phyloP scores from a whole-genome alignment of 2,888 invertebrate species.

The Lobophora halterata region DNA sequence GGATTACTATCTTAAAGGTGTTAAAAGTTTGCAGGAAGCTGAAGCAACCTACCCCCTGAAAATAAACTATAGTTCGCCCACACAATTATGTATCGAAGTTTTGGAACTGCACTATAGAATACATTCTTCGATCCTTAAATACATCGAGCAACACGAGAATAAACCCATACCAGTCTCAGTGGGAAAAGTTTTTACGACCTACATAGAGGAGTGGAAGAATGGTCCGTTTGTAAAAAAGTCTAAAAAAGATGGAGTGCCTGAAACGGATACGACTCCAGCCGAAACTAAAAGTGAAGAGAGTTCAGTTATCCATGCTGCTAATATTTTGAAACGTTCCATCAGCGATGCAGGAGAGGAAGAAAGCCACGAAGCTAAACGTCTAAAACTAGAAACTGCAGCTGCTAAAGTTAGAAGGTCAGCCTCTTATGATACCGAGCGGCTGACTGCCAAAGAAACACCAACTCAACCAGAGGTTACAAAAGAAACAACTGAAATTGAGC shows the following conservation, averaged over 20 bases:
- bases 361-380: constrained; percentile 60
- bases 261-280: constrained; percentile 36
- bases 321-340: constrained; percentile 71
- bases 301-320: constrained; percentile 67
- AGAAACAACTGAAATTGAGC: constrained; percentile 28
- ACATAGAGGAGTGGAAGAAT: constrained; percentile 73
- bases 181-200: constrained; percentile 81
- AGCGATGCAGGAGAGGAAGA: constrained; percentile 73
- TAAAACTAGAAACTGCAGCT: constrained; percentile 66
- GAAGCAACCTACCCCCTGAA: constrained; percentile 92
- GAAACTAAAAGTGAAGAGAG: constrained; percentile 50
- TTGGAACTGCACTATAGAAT: constrained; percentile 92
- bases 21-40: constrained; percentile 87
- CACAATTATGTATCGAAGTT: constrained; percentile 92
- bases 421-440: constrained; percentile 68
- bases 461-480: constrained; percentile 30
- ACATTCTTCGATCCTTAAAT: constrained; percentile 94
- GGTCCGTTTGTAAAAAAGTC: constrained; percentile 65
- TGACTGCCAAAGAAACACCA: constrained; percentile 41
- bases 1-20: constrained; percentile 90
- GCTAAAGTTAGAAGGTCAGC: constrained; percentile 71
- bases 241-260: constrained; percentile 50
- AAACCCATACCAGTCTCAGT: constrained; percentile 82
- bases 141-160: constrained; percentile 88
- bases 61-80: constrained; percentile 92